Percentiles rank a stretch among this genome's conserved stretches.
phyloP scores from a whole-genome alignment of 1,140 invertebrate species.

The Bicyclus anynana region DNA sequence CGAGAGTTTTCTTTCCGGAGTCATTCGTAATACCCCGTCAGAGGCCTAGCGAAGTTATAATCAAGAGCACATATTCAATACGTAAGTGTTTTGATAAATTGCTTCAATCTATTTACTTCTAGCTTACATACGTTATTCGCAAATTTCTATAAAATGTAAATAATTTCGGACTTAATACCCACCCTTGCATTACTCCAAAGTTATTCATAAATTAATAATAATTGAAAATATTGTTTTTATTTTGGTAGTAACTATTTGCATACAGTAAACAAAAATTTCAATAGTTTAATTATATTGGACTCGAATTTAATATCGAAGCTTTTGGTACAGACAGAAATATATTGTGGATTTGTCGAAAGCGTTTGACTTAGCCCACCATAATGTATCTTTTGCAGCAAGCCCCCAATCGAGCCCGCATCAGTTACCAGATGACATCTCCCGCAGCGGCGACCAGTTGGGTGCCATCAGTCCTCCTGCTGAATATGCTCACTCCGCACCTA shows the following conservation, averaged over 20 bases:
- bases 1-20: constrained; percentile 70
- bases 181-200: too few relatives aligned
- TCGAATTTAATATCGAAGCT: not conserved
- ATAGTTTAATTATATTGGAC: too few relatives aligned
- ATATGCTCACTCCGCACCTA: constrained; percentile 76
- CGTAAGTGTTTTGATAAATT: constrained; percentile 41
- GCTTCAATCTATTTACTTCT: not conserved
- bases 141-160: too few relatives aligned
- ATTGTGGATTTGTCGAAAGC: not conserved
- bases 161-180: too few relatives aligned
- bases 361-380: not conserved
- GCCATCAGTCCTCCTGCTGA: constrained; percentile 82
- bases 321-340: not conserved
- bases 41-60: constrained; percentile 50
- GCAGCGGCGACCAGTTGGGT: constrained; percentile 69
- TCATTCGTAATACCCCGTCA: constrained; percentile 67
- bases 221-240: too few relatives aligned
- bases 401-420: constrained; percentile 55
- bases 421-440: constrained; percentile 47
- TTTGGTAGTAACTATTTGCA: too few relatives aligned
- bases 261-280: too few relatives aligned
- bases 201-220: too few relatives aligned
- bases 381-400: constrained; percentile 39
- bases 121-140: not conserved
- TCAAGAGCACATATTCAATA: constrained; percentile 59